These are phyloP conservation scores for Hylaea fasciaria DNA, from an alignment of 2,888 invertebrate species.

Conservation along the genomic window DNA sequence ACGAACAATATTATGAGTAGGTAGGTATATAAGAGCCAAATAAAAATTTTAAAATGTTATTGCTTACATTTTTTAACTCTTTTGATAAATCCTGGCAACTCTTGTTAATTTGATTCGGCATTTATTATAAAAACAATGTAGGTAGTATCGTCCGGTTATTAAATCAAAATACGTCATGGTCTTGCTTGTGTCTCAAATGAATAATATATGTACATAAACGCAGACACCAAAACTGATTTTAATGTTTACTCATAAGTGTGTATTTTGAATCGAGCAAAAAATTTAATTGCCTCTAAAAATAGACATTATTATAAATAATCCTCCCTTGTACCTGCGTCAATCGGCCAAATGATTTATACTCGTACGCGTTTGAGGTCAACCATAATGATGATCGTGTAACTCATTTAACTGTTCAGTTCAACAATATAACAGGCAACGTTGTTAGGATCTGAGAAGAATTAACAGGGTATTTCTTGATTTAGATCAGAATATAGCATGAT, in stretches of 20 bases:
- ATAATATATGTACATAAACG: conserved; percentile 23
- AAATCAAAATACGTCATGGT: conserved; percentile 19
- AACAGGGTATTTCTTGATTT: neutral
- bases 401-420: conserved; percentile 3
- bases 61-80: too few relatives aligned
- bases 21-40: too few relatives aligned
- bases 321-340: conserved; percentile 49
- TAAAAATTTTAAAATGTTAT: too few relatives aligned
- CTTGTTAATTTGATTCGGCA: too few relatives aligned
- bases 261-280: conserved; percentile 25
- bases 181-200: conserved; percentile 21
- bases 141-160: too few relatives aligned
- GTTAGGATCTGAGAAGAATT: neutral
- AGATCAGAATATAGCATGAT: too few relatives aligned
- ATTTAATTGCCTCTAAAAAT: conserved; percentile 26
- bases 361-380: conserved; percentile 43
- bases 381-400: conserved; percentile 35
- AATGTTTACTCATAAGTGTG: conserved; percentile 9
- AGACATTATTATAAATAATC: conserved; percentile 35
- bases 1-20: neutral
- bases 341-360: conserved; percentile 45
- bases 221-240: conserved; percentile 21
- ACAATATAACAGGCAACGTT: neutral
- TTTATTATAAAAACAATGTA: conserved; percentile 13
- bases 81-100: too few relatives aligned